Percentiles rank a stretch among this genome's conserved stretches.
These are phyloP conservation scores for Oriolus oriolus DNA, from an alignment of 2,113 vertebrate genomes.

Conservation along the genomic window DNA sequence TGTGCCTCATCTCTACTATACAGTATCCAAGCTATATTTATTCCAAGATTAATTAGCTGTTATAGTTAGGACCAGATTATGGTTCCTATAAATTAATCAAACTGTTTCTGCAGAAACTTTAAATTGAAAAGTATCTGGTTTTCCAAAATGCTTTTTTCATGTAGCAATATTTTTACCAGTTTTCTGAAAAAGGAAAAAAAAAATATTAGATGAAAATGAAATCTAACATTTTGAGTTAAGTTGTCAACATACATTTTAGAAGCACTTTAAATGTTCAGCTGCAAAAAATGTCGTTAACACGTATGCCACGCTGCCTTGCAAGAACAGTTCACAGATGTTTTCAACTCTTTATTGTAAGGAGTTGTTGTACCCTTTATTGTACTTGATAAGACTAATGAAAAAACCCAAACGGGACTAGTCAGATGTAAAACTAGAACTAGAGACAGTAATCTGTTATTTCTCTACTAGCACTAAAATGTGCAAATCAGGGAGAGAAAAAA, in stretches of 20 bases:
- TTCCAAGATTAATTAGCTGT: slow-evolving; percentile 33
- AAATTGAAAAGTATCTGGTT: background rate
- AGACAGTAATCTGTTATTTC: background rate
- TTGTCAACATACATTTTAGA: background rate
- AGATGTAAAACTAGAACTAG: background rate
- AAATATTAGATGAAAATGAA: background rate
- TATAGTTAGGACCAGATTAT: background rate
- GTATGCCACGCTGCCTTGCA: background rate
- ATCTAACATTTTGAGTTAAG: background rate
- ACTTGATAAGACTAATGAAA: background rate
- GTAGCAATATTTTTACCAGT: background rate
- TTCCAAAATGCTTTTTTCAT: background rate
- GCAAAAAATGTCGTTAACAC: background rate
- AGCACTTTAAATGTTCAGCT: background rate
- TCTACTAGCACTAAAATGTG: background rate
- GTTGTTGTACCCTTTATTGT: background rate
- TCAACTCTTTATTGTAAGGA: background rate
- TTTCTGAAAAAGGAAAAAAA: background rate
- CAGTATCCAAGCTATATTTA: background rate
- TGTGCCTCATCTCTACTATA: background rate
- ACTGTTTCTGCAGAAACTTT: background rate
- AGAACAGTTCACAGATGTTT: background rate
- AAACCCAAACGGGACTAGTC: background rate
- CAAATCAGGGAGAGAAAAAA: background rate
- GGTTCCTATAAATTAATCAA: background rate